Evolutionary conservation across 1,140 invertebrate species (phyloP).

Genomic region (Manduca sexta): DNA sequence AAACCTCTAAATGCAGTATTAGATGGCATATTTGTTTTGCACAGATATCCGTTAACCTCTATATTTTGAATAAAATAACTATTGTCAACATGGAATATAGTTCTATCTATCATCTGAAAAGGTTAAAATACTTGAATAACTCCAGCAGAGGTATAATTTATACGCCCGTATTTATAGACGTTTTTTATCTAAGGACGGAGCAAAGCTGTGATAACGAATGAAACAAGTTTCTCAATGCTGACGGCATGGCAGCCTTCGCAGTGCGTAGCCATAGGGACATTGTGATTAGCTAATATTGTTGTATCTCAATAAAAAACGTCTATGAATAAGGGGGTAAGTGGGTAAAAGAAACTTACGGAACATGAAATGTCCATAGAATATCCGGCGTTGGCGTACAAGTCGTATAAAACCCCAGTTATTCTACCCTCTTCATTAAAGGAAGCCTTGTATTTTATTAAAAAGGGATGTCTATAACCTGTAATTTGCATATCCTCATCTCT

Average conservation of each 20-base stretch:
- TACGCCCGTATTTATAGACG: too few species aligned
- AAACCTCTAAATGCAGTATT: constrained; percentile 87
- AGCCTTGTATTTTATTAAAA: constrained; percentile 83
- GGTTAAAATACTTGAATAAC: background rate
- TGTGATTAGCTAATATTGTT: too few species aligned
- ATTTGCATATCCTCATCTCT: constrained; percentile 90
- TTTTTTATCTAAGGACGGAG: too few species aligned
- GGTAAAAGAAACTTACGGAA: constrained; percentile 69
- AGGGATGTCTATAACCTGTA: constrained; percentile 85
- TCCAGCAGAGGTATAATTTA: too few species aligned
- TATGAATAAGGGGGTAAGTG: background rate
- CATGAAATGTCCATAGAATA: constrained; percentile 80
- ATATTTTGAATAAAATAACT: constrained; percentile 77
- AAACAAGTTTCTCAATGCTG: too few species aligned
- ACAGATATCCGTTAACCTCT: constrained; percentile 74
- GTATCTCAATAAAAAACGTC: background rate
- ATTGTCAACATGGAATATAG: constrained; percentile 78
- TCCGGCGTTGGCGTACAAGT: constrained; percentile 82
- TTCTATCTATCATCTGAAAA: constrained; percentile 76
- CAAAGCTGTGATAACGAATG: too few species aligned
- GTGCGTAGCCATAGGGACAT: too few species aligned
- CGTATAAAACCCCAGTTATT: constrained; percentile 75
- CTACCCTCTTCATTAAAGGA: constrained; percentile 79
- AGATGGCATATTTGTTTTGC: constrained; percentile 82
- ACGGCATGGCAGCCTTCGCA: too few species aligned